Base-by-base conservation (phyloP, 2,797 vertebrate genomes). In the Telmatherina bonti region DNA sequence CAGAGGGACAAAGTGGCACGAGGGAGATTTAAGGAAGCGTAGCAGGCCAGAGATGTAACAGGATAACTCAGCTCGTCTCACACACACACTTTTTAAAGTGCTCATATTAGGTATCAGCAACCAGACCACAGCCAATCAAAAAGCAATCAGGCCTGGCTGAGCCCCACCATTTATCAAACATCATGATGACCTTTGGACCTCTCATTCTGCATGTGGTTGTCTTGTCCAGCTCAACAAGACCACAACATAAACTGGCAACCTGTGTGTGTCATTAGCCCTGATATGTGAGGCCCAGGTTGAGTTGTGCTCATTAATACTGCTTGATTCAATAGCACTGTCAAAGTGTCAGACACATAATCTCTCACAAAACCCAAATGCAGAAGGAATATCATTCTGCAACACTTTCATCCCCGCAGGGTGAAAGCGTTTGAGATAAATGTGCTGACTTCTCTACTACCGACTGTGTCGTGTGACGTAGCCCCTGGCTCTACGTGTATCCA, bases 61-160 rank as follows among this genome's bases (percentile, higher is more conserved):
- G 55, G 64, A 79, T 72, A 76, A 74, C 43, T 20, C 49, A 64
- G 63, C 72, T n/a, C 60, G 67, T 57, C 53, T 13, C 24, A 5
- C 73, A 56, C 33, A 49, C 30, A 0, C 60, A 62, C 64, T n/a
- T n/a, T 72, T 71, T 60, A 33, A 81, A 84, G 74, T 60, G 53
- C 43, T 61, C 47, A 30, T 67, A 74, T 82, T 68, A 60, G 47
- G 71, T 79, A 83, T 81, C 81, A 75, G 66, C 29, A 2, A 65
- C 22, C 64, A 67, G 65, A 82, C 62, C 4, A 43, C 36, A 68
- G 57, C 78, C 83, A 82, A 53, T 90, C 76, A 84, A 85, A 85
- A 72, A 78, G 64, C 79, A 80, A 70, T 80, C 73, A 61, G 60
- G 82, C 67, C 6, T 43, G 67, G 12, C 54, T 31, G 36, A 70